Base-by-base conservation (phyloP, 2,888 invertebrate genomes). In the Suillia variegata region DNA sequence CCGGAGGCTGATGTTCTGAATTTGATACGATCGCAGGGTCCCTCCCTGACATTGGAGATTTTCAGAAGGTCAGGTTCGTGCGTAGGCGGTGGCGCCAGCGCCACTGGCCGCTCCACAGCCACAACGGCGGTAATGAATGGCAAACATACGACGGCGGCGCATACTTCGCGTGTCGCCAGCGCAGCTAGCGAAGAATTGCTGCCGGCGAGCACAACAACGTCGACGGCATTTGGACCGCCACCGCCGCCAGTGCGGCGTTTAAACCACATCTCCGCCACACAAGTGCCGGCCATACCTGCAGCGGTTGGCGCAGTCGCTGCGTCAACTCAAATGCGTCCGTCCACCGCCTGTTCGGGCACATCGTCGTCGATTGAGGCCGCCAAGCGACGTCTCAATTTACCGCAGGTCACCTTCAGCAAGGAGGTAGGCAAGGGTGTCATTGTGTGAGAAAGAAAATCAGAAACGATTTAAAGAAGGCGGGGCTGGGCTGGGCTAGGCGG, bases 371-470 rank as follows among this genome's bases (percentile, higher is more conserved):
- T 87, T 68, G 87, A 87, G 74, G 82, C 82, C 20, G 81, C 83
- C 58, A 84, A 84, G 73, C 85, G 88, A 80, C 87, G 89, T 73
- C 84, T 91, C 20, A 87, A 90, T 71, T 83, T 91, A 72, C 91
- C 91, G 18, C 91, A 91, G 84, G 92, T 94, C 79, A 91, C 93
- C 55, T 93, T 93, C 84, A 92, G 89, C 78, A 90, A 91, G 81
- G 93, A 94, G 93, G 93, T 94, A 88, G 93, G 93, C 91, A 90
- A 87, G 73, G 93, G 93, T 64, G 90, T 93, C 73, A 88, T 93
- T 74, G 93, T 93, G 71, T 93, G 84, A 85, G 52, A 12, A 10
- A 10, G 15, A 5, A 45, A 38, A 18, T 22, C n/a, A n/a, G n/a
- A n/a, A n/a, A n/a, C n/a, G 34, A 17, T 13, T 20, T 42, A 22